phyloP scores from a whole-genome alignment of 2,888 invertebrate genomes.

The Drosophila barbarae region DNA sequence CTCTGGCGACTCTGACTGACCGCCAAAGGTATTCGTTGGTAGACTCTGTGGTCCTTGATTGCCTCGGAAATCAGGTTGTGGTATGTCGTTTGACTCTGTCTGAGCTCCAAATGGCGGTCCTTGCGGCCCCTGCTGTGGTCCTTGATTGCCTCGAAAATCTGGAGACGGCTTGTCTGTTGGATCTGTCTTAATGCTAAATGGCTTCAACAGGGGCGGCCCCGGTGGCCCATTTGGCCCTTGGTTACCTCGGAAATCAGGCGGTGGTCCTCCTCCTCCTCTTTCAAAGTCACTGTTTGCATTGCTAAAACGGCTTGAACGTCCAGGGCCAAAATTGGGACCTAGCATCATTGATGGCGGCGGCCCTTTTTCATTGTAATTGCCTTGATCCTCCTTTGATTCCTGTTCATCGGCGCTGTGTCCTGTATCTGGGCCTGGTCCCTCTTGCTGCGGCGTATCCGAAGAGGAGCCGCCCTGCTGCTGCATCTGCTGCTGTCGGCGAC shows the following conservation, averaged over 20 bases:
- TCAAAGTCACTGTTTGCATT: neutral
- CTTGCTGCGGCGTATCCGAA: neutral
- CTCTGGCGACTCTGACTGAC: neutral
- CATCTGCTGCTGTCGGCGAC: slow-evolving; percentile 77
- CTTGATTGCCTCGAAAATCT: neutral
- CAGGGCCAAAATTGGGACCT: neutral
- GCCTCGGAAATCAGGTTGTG: neutral
- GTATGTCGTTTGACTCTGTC: neutral
- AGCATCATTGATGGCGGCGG: neutral
- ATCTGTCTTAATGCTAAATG: neutral
- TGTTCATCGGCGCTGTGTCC: neutral
- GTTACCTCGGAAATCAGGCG: neutral
- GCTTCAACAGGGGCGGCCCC: neutral
- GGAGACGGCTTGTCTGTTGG: neutral
- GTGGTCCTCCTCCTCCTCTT: neutral
- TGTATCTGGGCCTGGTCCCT: neutral
- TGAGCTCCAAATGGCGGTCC: neutral
- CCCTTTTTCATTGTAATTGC: neutral
- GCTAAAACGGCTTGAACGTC: neutral
- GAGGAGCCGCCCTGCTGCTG: neutral
- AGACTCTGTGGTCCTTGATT: slow-evolving; percentile 4
- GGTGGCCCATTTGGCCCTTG: neutral
- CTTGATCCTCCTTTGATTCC: neutral
- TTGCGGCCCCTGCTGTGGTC: neutral
- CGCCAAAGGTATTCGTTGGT: neutral